phyloP scores from a whole-genome alignment of 2,113 vertebrate genomes.

The Pelusios castaneus region DNA sequence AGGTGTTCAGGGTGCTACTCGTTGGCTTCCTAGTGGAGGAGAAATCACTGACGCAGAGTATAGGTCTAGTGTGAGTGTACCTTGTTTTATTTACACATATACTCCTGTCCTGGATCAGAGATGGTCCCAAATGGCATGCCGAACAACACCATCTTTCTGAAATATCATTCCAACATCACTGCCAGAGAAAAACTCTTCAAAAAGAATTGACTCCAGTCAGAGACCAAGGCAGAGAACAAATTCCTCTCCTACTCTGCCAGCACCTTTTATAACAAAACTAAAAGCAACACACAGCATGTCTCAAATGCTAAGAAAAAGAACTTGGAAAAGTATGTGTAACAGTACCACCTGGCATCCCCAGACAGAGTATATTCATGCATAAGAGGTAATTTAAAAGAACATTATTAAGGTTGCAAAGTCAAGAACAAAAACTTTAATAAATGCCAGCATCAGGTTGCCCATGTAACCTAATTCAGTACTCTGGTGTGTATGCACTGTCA shows the following conservation, averaged over 20 bases:
- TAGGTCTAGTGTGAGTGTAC: neutral
- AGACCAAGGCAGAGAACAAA: neutral
- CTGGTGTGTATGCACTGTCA: neutral
- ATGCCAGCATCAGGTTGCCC: neutral
- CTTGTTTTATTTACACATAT: neutral
- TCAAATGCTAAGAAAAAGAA: neutral
- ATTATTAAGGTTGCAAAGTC: neutral
- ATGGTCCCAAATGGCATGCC: neutral
- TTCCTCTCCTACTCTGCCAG: neutral
- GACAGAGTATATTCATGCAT: neutral
- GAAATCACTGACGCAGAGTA: neutral
- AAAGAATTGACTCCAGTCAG: neutral
- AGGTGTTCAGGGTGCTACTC: neutral
- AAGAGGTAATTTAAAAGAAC: neutral
- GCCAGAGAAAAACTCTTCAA: neutral
- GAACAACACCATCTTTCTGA: neutral
- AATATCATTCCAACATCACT: neutral
- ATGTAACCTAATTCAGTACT: neutral
- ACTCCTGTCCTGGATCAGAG: neutral
- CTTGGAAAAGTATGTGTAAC: neutral
- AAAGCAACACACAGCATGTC: neutral
- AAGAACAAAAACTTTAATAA: neutral
- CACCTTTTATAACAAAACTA: neutral
- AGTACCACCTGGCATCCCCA: neutral
- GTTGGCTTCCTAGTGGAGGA: neutral